Base-by-base conservation (phyloP, 2,888 invertebrate species). In the Epinotia brunnichana region DNA sequence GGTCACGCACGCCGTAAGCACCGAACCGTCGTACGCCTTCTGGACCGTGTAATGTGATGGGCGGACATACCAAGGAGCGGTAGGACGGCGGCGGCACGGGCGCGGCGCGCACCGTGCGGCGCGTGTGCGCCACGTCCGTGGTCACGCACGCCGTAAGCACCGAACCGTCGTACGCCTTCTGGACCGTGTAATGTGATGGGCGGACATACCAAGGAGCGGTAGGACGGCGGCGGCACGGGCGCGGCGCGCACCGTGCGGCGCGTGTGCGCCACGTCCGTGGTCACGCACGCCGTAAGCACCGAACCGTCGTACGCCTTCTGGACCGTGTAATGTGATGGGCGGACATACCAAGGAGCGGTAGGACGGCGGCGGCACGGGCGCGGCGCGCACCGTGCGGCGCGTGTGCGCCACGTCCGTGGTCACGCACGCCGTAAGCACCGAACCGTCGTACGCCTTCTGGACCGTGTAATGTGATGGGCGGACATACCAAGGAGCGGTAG, bases 391-490 rank as follows among this genome's bases (percentile, higher is more conserved):
- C 3, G 91, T 83, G 68, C 94, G 92, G 71, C 95, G 92, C 0
- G 95, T 95, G 82, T 96, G 95, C 62, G 94, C 95, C 7, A 94
- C 94, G 86, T 96, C 95, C 68, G 95, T 96, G 2, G 94, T 94
- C 62, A 96, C 94, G 11, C 94, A 95, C 15, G 95, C 94, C 76
- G 97, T 92, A 29, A 96, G 80, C 35, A 95, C 95, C 11, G 93
- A 89, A 0, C 93, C 94, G 71, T 94, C 91, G 79, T 95, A 95
- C 0, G 94, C 94, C 77, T 94, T 94, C 62, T 86, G 87, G 74
- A 95, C 94, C 1, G 94, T 29, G 29, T 3, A 29, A 35, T 35
- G 35, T 24, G 9, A 35, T 9, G 7, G 29, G 29, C 1, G 13
- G 0, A 17, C 39, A 44, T 51, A 69, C 66, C 57, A 53, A n/a